Base-by-base conservation (phyloP, 2,113 vertebrate genomes). In the Phalacrocorax aristotelis region DNA sequence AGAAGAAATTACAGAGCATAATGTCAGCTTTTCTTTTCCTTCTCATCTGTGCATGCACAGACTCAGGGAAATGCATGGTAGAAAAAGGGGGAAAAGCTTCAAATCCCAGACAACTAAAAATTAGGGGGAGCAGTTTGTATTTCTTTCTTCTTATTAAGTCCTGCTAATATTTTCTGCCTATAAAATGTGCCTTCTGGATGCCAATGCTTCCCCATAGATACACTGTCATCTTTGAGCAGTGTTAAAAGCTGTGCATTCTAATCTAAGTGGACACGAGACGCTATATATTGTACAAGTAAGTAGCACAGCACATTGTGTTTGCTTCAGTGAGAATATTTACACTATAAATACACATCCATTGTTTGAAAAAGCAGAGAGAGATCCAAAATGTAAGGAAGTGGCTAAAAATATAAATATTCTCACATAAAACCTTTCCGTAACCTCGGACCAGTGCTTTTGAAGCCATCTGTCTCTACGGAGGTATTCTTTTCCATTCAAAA, bases 141-240 rank as follows among this genome's bases (percentile, higher is more conserved):
- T 92, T 81, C 23, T 81, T 84, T 91, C 40, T 76, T 90, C 42
- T 89, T 93, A 94, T 90, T 97, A 96, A 94, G 58, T 55, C 91
- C 83, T 92, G 66, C 89, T 97, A 94, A 95, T 96, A 72, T 89
- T 90, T 93, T 97, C 93, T 97, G 71, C 62, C 98, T 81, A 90
- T 89, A 97, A 98, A 98, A 98, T 95, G 95, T 98, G 98, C 98
- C 98, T 99, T 98, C 98, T 98, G 98, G 98, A 98, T 98, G 98
- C 98, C 98, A 98, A 86, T 96, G 97, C 98, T 98, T 98, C 98
- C 99, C 98, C 98, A 97, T 97, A 99, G 98, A 99, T 98, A 98
- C 78, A 98, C 98, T 98, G 99, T 99, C 98, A 98, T 98, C 98
- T 98, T 94, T 97, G 98, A 98, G 98, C 98, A 98, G 95, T 93